Evolutionary conservation across 2,888 invertebrate genomes (phyloP).

Genomic region (Drosophila falleni): DNA sequence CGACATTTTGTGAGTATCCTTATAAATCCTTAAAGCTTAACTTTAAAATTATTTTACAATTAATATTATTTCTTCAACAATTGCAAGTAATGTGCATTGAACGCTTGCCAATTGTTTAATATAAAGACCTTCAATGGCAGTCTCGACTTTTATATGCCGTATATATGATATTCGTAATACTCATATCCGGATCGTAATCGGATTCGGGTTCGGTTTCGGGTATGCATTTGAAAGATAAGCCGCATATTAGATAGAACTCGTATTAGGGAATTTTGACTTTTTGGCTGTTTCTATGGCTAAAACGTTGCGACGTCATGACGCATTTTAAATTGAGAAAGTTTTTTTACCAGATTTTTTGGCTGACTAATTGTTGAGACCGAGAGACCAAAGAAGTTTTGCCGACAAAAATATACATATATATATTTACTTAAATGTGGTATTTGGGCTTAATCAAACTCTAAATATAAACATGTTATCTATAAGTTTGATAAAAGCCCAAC

Average conservation of each 20-base stretch:
- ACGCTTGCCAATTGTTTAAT: conserved; percentile 16
- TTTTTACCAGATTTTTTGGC: conserved; percentile 13
- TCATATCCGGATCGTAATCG: conserved; percentile 11
- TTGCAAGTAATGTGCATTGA: background rate
- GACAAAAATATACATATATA: conserved; percentile 16
- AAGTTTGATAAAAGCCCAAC: conserved; percentile 21
- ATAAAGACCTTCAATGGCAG: background rate
- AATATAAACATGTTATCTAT: conserved; percentile 8
- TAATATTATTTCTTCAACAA: background rate
- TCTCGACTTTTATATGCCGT: conserved; percentile 31
- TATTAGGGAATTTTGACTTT: background rate
- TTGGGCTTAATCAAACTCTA: conserved; percentile 31
- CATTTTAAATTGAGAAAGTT: conserved; percentile 27
- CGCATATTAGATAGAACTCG: conserved; percentile 2
- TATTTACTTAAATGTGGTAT: conserved; percentile 18
- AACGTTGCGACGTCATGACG: conserved; percentile 2
- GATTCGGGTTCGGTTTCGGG: background rate
- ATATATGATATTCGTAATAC: background rate
- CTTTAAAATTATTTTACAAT: conserved; percentile 25
- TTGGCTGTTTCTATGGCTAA: conserved; percentile 2
- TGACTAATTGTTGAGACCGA: conserved; percentile 53
- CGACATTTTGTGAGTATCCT: conserved; percentile 50
- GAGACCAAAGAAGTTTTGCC: conserved; percentile 48
- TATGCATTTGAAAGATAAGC: background rate
- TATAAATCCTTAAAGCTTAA: conserved; percentile 38